A percentile compares a stretch with the other conserved stretches of the same genome.
Evolutionary conservation across 2,888 invertebrate genomes (phyloP).

Genomic region (Stomorhina lunata): DNA sequence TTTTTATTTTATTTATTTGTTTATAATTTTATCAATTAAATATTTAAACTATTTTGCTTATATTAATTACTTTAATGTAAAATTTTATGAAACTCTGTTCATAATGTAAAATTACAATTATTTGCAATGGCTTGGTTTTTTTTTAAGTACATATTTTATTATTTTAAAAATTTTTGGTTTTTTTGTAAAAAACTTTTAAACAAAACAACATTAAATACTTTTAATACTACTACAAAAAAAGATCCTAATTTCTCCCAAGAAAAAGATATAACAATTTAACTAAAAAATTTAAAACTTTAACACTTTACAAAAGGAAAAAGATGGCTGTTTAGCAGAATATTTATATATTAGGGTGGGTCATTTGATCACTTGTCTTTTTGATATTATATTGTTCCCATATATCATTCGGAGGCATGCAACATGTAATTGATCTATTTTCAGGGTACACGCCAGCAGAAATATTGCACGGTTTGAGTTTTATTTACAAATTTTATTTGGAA

Average conservation of each 20-base stretch:
- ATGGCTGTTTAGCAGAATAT: slow-evolving; percentile 48
- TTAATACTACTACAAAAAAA: slow-evolving; percentile 3
- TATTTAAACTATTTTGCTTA: slow-evolving; percentile 45
- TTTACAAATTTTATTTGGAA: too few species aligned
- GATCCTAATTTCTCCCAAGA: neutral
- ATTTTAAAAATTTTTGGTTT: slow-evolving; percentile 25
- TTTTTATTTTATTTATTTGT: slow-evolving; percentile 8
- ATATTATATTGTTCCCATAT: too few species aligned
- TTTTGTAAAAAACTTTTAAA: slow-evolving; percentile 26
- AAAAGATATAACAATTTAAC: slow-evolving; percentile 24
- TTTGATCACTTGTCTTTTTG: too few species aligned
- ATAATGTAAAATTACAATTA: slow-evolving; percentile 37
- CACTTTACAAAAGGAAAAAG: slow-evolving; percentile 22
- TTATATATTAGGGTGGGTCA: too few species aligned
- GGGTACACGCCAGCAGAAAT: too few species aligned
- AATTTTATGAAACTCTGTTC: neutral
- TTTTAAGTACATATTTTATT: slow-evolving; percentile 23
- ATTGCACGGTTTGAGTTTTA: too few species aligned
- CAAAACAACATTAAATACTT: slow-evolving; percentile 16
- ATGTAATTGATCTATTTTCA: too few species aligned
- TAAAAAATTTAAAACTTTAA: slow-evolving; percentile 19
- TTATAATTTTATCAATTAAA: neutral
- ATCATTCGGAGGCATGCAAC: too few species aligned
- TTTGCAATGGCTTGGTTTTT: slow-evolving; percentile 62
- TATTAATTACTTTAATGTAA: slow-evolving; percentile 28